phyloP scores from a whole-genome alignment of 2,113 vertebrate species.

The Accipiter virgatus region DNA sequence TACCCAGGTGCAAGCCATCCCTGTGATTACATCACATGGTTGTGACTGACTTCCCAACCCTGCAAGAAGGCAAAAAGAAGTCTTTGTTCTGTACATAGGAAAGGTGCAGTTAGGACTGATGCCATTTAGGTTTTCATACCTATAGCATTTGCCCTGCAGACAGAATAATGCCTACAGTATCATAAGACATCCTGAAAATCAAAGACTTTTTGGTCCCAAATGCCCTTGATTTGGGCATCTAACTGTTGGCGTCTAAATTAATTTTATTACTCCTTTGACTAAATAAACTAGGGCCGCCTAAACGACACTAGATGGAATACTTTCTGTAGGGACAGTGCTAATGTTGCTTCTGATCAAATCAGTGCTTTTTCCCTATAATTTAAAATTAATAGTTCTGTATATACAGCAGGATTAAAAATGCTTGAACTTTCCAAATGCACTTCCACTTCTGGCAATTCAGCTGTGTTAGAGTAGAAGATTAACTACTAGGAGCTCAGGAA shows the following conservation, averaged over 20 bases:
- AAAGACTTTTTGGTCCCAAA: neutral
- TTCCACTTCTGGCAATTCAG: constrained; percentile 28
- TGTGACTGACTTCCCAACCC: neutral
- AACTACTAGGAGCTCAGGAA: neutral
- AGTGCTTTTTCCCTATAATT: neutral
- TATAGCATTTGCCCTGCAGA: neutral
- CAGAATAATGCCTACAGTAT: neutral
- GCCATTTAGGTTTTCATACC: neutral
- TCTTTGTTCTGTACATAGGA: neutral
- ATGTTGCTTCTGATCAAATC: neutral
- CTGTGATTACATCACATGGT: rapidly evolving
- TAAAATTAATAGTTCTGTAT: constrained; percentile 26
- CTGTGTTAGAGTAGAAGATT: constrained; percentile 3
- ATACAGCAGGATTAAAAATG: constrained; percentile 25
- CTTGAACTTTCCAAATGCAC: constrained; percentile 20
- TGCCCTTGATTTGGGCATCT: neutral
- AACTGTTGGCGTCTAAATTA: neutral
- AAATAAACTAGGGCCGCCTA: neutral
- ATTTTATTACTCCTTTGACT: neutral
- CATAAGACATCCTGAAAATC: neutral
- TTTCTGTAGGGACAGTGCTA: neutral
- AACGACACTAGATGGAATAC: neutral
- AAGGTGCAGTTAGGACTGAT: neutral
- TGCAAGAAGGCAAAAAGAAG: neutral
- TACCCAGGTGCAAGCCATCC: neutral